Base-by-base conservation (phyloP, 2,113 vertebrate genomes). In the Pardalotus punctatus region DNA sequence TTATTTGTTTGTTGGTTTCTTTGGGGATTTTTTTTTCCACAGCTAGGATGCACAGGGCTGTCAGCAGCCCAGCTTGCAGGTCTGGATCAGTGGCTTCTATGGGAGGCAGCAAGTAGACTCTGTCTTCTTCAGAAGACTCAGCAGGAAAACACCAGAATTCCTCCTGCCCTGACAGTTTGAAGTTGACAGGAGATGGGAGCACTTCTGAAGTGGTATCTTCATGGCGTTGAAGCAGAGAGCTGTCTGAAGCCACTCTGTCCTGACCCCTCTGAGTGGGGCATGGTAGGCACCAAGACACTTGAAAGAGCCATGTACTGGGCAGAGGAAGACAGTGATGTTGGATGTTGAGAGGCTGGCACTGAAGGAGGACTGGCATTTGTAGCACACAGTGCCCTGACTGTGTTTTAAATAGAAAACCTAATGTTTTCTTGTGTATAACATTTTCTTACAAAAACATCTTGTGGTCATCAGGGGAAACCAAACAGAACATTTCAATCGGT, bases 361-460 rank as follows among this genome's bases (percentile, higher is more conserved):
- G 64, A 95, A 86, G 84, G 29, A 58, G 29, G 57, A 31, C 60
- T 81, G 74, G 56, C 65, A 76, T 65, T 86, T 2, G 3, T 78
- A 65, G 60, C 72, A 86, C 51, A 94, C 51, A 86, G 73, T 88
- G 33, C 29, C 61, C 25, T 86, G 78, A 82, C 70, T 57, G 83
- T 54, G 69, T 86, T 85, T 89, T 56, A 92, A 90, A 88, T 58
- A 96, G 27, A 58, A 93, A 76, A 82, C 81, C 62, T 90, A 93
- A 96, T 94, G 57, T 80, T 71, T 96, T 95, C 96, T 95, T 96
- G 47, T 94, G 72, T 43, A 67, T 18, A 96, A 97, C 79, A 78
- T 97, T 97, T 96, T 93, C 81, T 96, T 96, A 96, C 86, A 95
- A 93, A 94, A 96, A 77, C 86, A 86, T 87, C 71, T 97, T 97